Conservation (phyloP, 2,113 vertebrate species). For the Epinephelus fuscoguttatus region DNA sequence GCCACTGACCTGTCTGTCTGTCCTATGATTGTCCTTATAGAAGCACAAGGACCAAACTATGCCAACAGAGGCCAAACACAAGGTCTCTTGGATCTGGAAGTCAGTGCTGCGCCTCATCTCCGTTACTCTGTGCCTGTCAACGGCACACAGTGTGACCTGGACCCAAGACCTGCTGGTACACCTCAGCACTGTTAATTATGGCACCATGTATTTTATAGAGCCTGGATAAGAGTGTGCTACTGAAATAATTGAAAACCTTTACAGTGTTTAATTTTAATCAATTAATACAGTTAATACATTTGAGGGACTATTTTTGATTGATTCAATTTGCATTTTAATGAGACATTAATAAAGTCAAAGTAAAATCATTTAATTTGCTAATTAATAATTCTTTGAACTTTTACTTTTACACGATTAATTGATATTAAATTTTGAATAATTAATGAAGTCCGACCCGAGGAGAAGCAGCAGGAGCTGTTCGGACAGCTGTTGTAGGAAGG, state of each 20-base stretch:
- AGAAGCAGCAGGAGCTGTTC: slow-evolving; percentile 7
- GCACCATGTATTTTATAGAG: slow-evolving; percentile 9
- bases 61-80: slow-evolving; percentile 58
- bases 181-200: slow-evolving; percentile 33
- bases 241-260: slow-evolving; percentile 13
- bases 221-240: not conserved
- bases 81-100: slow-evolving; percentile 74
- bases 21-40: slow-evolving; percentile 69
- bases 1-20: slow-evolving; percentile 67
- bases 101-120: slow-evolving; percentile 77
- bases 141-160: slow-evolving; percentile 75
- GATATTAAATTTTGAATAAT: not conserved
- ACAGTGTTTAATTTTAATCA: slow-evolving; percentile 21
- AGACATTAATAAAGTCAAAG: slow-evolving; percentile 24
- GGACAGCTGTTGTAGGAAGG: not conserved
- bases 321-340: slow-evolving; percentile 42
- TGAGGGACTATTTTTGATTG: slow-evolving; percentile 2
- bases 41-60: slow-evolving; percentile 58
- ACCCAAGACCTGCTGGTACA: slow-evolving; percentile 76
- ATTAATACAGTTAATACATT: slow-evolving; percentile 10
- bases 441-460: not conserved
- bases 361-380: not conserved
- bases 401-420: not conserved
- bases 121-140: slow-evolving; percentile 70
- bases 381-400: slow-evolving; percentile 1